Conservation (phyloP, 2,113 vertebrate species). For the Mola mola region DNA sequence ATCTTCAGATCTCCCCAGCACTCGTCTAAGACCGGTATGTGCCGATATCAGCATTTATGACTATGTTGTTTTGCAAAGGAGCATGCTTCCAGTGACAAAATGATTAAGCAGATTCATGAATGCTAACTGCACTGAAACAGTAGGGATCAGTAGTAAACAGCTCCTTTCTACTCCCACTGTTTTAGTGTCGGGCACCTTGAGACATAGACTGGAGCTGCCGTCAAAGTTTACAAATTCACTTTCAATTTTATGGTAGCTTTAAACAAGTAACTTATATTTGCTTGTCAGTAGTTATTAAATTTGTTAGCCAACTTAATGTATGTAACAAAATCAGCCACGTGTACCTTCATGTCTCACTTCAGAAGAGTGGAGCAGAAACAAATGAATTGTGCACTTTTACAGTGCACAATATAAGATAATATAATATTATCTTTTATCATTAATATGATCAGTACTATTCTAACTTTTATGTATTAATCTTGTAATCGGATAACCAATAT, state of each 20-base stretch:
- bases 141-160: background rate
- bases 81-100: background rate
- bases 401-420: too few relatives aligned
- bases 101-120: background rate
- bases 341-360: too few relatives aligned
- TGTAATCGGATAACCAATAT: too few relatives aligned
- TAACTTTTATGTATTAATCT: too few relatives aligned
- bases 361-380: too few relatives aligned
- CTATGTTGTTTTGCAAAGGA: background rate
- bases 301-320: too few relatives aligned
- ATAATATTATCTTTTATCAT: too few relatives aligned
- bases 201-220: background rate
- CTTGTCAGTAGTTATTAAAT: background rate
- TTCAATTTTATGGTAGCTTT: background rate
- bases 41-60: background rate
- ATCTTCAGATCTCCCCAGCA: constrained; percentile 71
- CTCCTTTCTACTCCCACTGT: background rate
- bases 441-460: too few relatives aligned
- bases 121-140: background rate
- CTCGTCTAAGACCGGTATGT: constrained; percentile 85
- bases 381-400: too few relatives aligned
- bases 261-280: background rate
- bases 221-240: background rate
- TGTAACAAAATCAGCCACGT: too few relatives aligned
- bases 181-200: constrained; percentile 65